Conservation (phyloP, 2,113 vertebrate species). For the Brachyistius frenatus region DNA sequence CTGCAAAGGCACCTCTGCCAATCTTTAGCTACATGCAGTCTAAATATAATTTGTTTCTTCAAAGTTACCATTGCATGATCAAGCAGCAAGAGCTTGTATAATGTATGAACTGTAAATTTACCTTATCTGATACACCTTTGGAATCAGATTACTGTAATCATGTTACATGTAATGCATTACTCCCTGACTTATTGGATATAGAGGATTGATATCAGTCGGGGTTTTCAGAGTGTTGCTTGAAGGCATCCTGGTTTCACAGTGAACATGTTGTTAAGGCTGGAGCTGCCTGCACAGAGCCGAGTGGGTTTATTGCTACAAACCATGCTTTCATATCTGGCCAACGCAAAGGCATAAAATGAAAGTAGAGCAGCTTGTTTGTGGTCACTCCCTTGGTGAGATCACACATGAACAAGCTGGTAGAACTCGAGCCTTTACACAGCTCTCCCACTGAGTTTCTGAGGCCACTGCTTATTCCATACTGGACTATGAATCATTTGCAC, state of each 20-base stretch:
- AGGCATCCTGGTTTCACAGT: constrained; percentile 51
- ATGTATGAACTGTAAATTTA: constrained; percentile 6
- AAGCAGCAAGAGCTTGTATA: neutral
- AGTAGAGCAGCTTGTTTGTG: constrained; percentile 72
- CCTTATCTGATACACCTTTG: constrained; percentile 27
- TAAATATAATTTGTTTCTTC: neutral
- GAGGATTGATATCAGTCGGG: constrained; percentile 48
- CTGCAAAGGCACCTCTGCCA: too few relatives aligned
- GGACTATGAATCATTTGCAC: constrained; percentile 59
- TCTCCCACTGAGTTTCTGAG: constrained; percentile 59
- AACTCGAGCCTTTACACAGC: constrained; percentile 34
- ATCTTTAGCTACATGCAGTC: too few relatives aligned
- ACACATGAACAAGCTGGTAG: constrained; percentile 54
- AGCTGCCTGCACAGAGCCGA: constrained; percentile 61
- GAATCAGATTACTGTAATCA: constrained; percentile 65
- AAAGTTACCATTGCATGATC: constrained; percentile 2
- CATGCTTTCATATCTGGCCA: constrained; percentile 74
- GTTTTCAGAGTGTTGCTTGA: constrained; percentile 33
- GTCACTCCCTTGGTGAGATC: constrained; percentile 72
- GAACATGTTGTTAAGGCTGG: constrained; percentile 44
- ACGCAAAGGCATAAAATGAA: constrained; percentile 66
- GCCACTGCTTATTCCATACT: constrained; percentile 31
- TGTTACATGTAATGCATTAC: constrained; percentile 23
- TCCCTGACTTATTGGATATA: constrained; percentile 19
- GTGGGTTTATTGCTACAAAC: constrained; percentile 74